A percentile compares a stretch with the other conserved stretches of the same genome.
Evolutionary conservation across 2,113 vertebrate species (phyloP).

Genomic region (Poicephalus gulielmi): DNA sequence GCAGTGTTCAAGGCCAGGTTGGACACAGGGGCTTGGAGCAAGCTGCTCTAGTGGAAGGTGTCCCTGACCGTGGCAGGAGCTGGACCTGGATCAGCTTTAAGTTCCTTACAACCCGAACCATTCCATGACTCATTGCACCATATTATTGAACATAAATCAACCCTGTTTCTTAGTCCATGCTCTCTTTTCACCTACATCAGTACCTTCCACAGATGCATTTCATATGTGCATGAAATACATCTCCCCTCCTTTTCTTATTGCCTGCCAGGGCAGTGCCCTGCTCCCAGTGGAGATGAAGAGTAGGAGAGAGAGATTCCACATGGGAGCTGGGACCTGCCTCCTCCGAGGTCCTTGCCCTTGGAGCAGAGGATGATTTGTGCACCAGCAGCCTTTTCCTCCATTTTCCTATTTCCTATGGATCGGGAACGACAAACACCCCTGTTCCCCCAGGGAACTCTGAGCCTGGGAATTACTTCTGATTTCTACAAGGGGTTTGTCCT

Average conservation of each 20-base stretch:
- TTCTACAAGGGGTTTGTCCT: not conserved
- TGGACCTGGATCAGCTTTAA: not conserved
- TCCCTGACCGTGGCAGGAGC: not conserved
- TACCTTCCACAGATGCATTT: not conserved
- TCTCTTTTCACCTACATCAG: not conserved
- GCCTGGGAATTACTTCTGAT: not conserved
- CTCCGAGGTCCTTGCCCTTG: fast-evolving
- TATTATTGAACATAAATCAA: not conserved
- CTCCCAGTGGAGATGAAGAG: not conserved
- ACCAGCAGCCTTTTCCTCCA: not conserved
- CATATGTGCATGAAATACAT: not conserved
- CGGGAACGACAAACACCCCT: not conserved
- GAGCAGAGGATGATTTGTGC: not conserved
- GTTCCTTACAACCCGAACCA: not conserved
- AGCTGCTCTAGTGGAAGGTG: not conserved
- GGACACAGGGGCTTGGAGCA: not conserved
- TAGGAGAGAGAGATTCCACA: not conserved
- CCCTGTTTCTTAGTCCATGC: not conserved
- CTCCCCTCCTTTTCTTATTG: not conserved
- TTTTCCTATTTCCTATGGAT: not conserved
- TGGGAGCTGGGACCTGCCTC: not conserved
- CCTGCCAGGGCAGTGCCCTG: not conserved
- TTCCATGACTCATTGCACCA: not conserved
- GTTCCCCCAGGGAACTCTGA: not conserved
- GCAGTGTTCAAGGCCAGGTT: not conserved